Evolutionary conservation across 92 coral and sea anemone genomes (phyloP).

Genomic region (Zoanthus gigantus): DNA sequence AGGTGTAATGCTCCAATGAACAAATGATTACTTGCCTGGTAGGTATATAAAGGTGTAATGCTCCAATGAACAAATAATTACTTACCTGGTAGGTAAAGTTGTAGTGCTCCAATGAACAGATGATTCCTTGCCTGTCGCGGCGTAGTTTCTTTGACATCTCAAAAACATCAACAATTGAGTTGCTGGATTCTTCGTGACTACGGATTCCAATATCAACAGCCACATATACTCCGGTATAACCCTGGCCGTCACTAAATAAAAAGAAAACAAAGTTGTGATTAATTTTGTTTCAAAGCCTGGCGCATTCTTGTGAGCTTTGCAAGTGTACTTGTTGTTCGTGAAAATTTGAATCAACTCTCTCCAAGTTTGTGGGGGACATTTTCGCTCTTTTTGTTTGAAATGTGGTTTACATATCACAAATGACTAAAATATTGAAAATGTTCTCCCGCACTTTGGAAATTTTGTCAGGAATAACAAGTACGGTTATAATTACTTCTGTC

Average conservation of each 20-base stretch:
- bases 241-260: conserved; percentile 82
- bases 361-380: too few relatives aligned
- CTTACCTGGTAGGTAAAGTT: conserved; percentile 88
- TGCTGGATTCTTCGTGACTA: conserved; percentile 90
- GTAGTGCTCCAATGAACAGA: conserved; percentile 80
- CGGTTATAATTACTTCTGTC: neutral
- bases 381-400: too few relatives aligned
- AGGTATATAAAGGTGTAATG: neutral
- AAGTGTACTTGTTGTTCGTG: too few relatives aligned
- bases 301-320: too few relatives aligned
- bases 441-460: too few relatives aligned
- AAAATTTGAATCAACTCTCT: too few relatives aligned
- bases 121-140: conserved; percentile 84
- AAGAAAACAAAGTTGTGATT: neutral
- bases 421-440: too few relatives aligned
- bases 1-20: neutral
- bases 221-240: conserved; percentile 88
- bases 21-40: neutral
- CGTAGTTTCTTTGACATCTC: conserved; percentile 93
- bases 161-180: conserved; percentile 87
- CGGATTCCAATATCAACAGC: conserved; percentile 94
- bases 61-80: neutral
- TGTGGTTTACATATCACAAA: too few relatives aligned
- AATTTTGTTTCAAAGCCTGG: too few relatives aligned
- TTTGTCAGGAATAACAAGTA: too few relatives aligned